Evolutionary conservation across 2,888 invertebrate species (phyloP).

Genomic region (Lepidonotus clava): DNA sequence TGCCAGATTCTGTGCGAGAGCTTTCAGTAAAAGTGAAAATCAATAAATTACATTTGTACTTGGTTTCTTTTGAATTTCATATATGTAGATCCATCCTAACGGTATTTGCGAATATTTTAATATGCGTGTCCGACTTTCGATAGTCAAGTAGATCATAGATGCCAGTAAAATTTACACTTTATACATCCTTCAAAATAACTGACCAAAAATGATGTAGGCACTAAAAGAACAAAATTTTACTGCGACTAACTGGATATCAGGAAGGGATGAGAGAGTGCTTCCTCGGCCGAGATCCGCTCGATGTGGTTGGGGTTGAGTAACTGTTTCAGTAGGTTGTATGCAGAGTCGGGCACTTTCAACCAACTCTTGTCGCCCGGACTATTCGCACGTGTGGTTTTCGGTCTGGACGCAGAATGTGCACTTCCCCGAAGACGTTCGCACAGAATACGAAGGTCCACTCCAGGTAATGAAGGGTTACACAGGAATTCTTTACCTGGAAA

Average conservation of each 20-base stretch:
- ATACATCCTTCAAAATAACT: too few species aligned
- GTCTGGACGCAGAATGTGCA: background rate
- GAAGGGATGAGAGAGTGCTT: slow-evolving; percentile 89
- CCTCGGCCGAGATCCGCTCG: slow-evolving; percentile 87
- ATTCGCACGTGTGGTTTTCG: background rate
- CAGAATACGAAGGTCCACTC: slow-evolving; percentile 78
- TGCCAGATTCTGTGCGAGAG: too few species aligned
- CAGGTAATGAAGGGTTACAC: slow-evolving; percentile 68
- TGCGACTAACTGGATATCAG: slow-evolving; percentile 42
- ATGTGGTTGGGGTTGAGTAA: slow-evolving; percentile 90
- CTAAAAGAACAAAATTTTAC: too few species aligned
- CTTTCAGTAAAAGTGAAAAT: too few species aligned
- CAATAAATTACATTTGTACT: too few species aligned
- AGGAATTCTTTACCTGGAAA: slow-evolving; percentile 74
- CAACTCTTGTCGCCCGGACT: slow-evolving; percentile 57
- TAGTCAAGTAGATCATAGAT: too few species aligned
- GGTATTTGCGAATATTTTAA: too few species aligned
- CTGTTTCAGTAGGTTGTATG: slow-evolving; percentile 87
- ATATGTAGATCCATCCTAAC: too few species aligned
- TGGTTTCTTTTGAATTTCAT: too few species aligned
- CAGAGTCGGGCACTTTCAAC: slow-evolving; percentile 74
- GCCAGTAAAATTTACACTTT: too few species aligned
- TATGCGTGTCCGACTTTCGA: too few species aligned
- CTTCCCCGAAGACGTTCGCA: slow-evolving; percentile 77
- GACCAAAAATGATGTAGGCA: too few species aligned